Base-by-base conservation (phyloP, 1,140 invertebrate species). In the Pseudachorutes palmiensis region DNA sequence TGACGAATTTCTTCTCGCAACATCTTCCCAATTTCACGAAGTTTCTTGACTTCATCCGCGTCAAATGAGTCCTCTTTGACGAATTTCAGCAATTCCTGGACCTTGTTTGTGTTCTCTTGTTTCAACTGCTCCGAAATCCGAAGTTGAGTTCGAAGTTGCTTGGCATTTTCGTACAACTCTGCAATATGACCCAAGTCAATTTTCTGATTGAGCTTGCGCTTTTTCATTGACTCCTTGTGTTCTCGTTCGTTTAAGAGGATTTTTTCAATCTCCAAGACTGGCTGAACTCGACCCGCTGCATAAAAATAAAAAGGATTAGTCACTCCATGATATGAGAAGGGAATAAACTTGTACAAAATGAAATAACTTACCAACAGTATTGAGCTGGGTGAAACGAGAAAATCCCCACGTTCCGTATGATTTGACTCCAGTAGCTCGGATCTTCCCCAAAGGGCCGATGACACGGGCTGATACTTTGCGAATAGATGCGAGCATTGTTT, bases 1-100 rank as follows among this genome's bases (percentile, higher is more conserved):
- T 16, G 29, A 26, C 69, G 33, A 2, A 69, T 70, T 66, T 88
- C 84, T 28, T 85, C 80, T 72, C 83, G 83, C 0, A 88, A 32
- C 14, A 83, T 66, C 72, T 79, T 79, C 2, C 76, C 75, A 75
- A 85, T 81, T 12, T 81, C 74, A 75, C 80, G 80, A 2, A 85
- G 72, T 71, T 81, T 74, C 2, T 76, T 49, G 45, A 48, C 24
- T 64, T 77, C 51, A 22, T 83, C 77, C 24, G 51, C 32, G 2
- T 57, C 62, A 45, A 76, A 72, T 5, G 74, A 70, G 68, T 76
- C 71, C 70, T 77, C 77, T 24, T 77, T 76, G 12, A 80, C 76
- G 73, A 75, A 67, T 64, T 74, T 24, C 61, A 71, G 65, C 3
- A 77, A 72, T 61, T 65, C 60, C 3, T 69, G 22, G 0, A 64